Evolutionary conservation across 2,113 vertebrate species (phyloP), one percentile per base, ranked within the genome.

Genomic region (Eudorcas thomsonii): DNA sequence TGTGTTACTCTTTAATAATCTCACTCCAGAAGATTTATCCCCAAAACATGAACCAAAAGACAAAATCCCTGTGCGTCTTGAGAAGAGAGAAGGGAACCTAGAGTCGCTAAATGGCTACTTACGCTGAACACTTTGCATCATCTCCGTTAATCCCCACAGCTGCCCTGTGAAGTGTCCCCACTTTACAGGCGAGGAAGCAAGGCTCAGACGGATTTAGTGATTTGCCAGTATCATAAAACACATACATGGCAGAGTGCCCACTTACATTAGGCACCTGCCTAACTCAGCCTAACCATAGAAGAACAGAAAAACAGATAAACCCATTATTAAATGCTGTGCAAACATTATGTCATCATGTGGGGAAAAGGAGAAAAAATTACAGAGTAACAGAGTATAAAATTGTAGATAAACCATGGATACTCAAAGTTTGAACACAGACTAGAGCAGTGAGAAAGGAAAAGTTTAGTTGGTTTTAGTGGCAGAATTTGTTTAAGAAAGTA

Each of bases 241-340:
- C 71, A 45, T 67, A 85, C 26, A 2, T 57, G 87, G 50, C 39
- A 86, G n/a, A 89, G 80, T 25, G 64, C 55, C 67, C 39, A 50
- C 26, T 90, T 67, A 64, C 48, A 36, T 50, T 48, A 80, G 39
- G 25, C 64, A 86, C 30, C 39, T 67, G 39, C 50, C 91, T 94
- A 81, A 80, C 39, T 94, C 87, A 67, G 9, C 45, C 45, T 48
- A 57, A 39, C 36, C 4, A 1, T 25, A 13, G 36, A 67, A 86
- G 48, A 86, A 80, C 25, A 85, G 91, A 67, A 89, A 89, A 96
- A 67, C 36, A 85, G 87, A 67, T 77, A 89, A 96, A 43, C 74
- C 54, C 43, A 15, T 85, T 77, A 55, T 54, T 30, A 85, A 85
- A 54, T n/a, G 14, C 26, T 59, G 3, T 77, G 54, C 54, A 90